These are phyloP conservation scores for Nomada ruficornis DNA, from an alignment of 2,888 invertebrate species.

Conservation along the genomic window DNA sequence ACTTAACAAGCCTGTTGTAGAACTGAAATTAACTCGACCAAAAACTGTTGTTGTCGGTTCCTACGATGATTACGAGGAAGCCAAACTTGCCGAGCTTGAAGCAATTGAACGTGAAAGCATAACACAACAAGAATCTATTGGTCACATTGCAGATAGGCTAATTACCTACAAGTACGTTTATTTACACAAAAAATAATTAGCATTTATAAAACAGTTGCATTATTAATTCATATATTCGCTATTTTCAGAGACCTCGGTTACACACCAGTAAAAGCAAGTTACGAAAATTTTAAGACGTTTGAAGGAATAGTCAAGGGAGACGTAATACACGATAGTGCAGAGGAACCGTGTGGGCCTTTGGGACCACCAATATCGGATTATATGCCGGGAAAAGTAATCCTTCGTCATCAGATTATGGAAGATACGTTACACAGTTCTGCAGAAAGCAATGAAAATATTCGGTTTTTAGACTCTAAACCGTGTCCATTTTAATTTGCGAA, in stretches of 20 bases:
- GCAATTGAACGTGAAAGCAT: constrained; percentile 71
- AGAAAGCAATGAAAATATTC: constrained; percentile 13
- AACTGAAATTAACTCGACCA: constrained; percentile 80
- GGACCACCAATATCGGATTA: constrained; percentile 70
- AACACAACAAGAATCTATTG: constrained; percentile 50
- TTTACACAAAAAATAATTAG: background rate
- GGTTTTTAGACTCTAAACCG: background rate
- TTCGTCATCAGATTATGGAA: constrained; percentile 31
- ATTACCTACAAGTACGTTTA: constrained; percentile 71
- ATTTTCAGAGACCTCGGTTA: constrained; percentile 73
- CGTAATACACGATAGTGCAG: constrained; percentile 25
- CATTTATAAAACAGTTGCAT: background rate
- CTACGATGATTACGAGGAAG: constrained; percentile 63
- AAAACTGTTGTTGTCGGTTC: constrained; percentile 38
- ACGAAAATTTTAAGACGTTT: background rate
- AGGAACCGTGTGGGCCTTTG: constrained; percentile 67
- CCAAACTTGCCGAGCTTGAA: constrained; percentile 71
- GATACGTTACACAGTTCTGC: constrained; percentile 1
- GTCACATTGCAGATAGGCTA: constrained; percentile 38
- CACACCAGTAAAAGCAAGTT: constrained; percentile 55
- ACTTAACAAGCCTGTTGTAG: constrained; percentile 86
- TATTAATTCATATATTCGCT: background rate
- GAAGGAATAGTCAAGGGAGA: constrained; percentile 4
- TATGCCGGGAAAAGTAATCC: constrained; percentile 66
- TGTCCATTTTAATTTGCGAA: background rate